A percentile compares a stretch with the other conserved stretches of the same genome.
Evolutionary conservation across 2,113 vertebrate species (phyloP).

Genomic region (Lampris incognitus): DNA sequence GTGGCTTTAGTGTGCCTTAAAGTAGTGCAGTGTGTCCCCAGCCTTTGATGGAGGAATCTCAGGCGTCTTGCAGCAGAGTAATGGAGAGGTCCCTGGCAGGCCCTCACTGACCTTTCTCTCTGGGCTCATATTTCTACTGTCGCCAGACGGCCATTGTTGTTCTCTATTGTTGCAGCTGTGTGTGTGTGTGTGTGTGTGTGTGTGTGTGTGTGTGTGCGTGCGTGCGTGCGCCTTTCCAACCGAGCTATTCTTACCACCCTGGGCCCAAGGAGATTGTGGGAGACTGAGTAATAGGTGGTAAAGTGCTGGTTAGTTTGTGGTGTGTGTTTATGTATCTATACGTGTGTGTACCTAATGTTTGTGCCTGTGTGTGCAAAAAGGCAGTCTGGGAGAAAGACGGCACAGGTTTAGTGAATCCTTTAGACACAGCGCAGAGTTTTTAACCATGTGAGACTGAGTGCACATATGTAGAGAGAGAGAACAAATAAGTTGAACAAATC

Average conservation of each 20-base stretch:
- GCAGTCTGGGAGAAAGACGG: no score
- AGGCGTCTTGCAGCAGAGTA: conserved; percentile 38
- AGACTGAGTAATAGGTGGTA: neutral
- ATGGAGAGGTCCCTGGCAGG: conserved; percentile 33
- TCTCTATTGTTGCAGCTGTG: conserved; percentile 13
- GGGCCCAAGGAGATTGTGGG: neutral
- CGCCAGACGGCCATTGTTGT: conserved; percentile 25
- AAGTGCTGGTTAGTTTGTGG: neutral
- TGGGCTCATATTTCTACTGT: conserved; percentile 38
- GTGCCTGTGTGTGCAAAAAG: neutral
- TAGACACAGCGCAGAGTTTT: no score
- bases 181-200: conserved; percentile 4
- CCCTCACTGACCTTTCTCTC: neutral
- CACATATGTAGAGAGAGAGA: no score
- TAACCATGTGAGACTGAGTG: no score
- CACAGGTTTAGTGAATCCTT: no score
- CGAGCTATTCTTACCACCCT: conserved; percentile 21
- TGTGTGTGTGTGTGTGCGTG: neutral
- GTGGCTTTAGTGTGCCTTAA: no score
- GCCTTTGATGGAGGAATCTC: conserved; percentile 40
- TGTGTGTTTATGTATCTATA: neutral
- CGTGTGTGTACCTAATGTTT: no score
- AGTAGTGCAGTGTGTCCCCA: no score
- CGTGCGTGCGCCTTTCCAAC: neutral
- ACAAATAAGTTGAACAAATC: no score